Percentiles rank a stretch among this genome's conserved stretches.
phyloP scores from a whole-genome alignment of 1,140 invertebrate genomes.

The Laupala kohalensis region DNA sequence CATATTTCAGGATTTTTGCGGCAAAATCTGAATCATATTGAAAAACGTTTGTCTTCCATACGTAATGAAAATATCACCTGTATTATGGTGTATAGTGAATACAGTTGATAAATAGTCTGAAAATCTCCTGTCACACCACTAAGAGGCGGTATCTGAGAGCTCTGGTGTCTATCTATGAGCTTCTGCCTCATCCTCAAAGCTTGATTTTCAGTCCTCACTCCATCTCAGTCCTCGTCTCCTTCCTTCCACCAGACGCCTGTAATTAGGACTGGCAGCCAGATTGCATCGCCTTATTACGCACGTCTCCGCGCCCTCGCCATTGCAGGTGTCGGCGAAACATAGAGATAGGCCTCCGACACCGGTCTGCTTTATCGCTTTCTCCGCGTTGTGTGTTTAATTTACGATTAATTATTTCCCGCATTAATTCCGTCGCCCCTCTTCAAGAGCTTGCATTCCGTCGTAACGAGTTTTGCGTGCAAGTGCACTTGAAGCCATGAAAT shows the following conservation, averaged over 20 bases:
- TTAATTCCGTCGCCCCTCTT: not conserved
- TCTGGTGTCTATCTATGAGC: too few relatives aligned
- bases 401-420: not conserved
- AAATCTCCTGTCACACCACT: too few relatives aligned
- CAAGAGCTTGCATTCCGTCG: not conserved
- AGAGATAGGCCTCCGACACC: not conserved
- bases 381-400: not conserved
- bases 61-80: too few relatives aligned
- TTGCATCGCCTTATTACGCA: not conserved
- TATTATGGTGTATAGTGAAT: too few relatives aligned
- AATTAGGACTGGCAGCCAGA: not conserved
- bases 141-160: too few relatives aligned
- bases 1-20: too few relatives aligned
- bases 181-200: too few relatives aligned
- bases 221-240: not conserved
- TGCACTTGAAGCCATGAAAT: not conserved
- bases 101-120: too few relatives aligned
- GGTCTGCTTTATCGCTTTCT: not conserved
- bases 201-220: too few relatives aligned
- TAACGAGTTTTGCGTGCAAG: not conserved
- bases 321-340: not conserved
- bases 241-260: not conserved
- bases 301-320: not conserved
- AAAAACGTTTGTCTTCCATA: too few relatives aligned
- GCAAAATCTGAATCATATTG: too few relatives aligned